A percentile compares a stretch with the other conserved stretches of the same genome.
These are phyloP conservation scores for Dastarcus helophoroides DNA, from an alignment of 2,888 invertebrate genomes.

Conservation along the genomic window DNA sequence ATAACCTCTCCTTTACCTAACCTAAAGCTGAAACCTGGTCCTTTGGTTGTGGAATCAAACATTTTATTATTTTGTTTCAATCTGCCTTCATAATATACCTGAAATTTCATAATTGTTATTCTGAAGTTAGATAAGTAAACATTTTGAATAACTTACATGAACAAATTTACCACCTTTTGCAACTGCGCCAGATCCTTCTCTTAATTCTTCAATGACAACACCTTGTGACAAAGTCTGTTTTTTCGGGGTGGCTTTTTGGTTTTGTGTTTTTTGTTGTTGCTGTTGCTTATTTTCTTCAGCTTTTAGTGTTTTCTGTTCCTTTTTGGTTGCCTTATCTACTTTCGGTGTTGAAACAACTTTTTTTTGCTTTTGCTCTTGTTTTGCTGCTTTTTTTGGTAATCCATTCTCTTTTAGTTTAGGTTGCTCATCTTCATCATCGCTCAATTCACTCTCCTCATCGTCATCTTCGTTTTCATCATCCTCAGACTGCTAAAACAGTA, in stretches of 20 bases:
- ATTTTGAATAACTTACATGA: slow-evolving; percentile 35
- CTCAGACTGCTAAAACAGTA: slow-evolving; percentile 9
- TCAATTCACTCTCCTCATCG: slow-evolving; percentile 33
- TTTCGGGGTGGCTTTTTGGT: slow-evolving; percentile 23
- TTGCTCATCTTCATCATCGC: slow-evolving; percentile 17
- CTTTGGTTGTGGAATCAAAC: slow-evolving; percentile 67
- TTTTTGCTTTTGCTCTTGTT: slow-evolving; percentile 13
- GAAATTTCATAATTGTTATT: slow-evolving; percentile 23
- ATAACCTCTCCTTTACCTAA: slow-evolving; percentile 81
- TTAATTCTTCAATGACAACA: slow-evolving; percentile 66
- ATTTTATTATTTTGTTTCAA: slow-evolving; percentile 73
- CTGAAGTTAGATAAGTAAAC: background rate
- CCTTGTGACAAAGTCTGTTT: slow-evolving; percentile 62
- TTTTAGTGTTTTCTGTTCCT: slow-evolving; percentile 26
- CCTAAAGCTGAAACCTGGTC: slow-evolving; percentile 76
- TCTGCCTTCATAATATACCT: slow-evolving; percentile 78
- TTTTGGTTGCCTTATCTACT: slow-evolving; percentile 35
- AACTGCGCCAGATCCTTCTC: slow-evolving; percentile 63
- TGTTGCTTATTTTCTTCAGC: slow-evolving; percentile 25
- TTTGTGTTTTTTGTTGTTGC: slow-evolving; percentile 14
- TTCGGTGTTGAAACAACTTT: slow-evolving; percentile 25
- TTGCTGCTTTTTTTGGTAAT: slow-evolving; percentile 15
- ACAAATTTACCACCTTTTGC: slow-evolving; percentile 70
- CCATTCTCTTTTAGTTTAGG: slow-evolving; percentile 19
- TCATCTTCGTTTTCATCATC: slow-evolving; percentile 18